Base-by-base conservation (phyloP, 1,140 invertebrate genomes). In the Pogonomyrmex californicus region DNA sequence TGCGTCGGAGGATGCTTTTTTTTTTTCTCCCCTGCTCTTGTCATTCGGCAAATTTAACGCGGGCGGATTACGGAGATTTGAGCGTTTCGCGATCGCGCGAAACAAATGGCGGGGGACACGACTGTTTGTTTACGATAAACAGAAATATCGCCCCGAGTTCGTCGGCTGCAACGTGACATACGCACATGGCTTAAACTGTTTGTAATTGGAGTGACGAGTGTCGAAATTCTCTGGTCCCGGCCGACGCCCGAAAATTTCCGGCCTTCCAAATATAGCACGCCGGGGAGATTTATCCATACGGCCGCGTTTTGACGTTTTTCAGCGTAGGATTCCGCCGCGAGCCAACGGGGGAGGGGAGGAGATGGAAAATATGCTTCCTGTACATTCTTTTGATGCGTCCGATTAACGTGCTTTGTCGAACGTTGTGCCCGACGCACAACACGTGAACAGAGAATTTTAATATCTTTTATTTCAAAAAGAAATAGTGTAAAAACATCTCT, bases 81-180 rank as follows among this genome's bases (percentile, higher is more conserved):
- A 83, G 68, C 68, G 79, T 83, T 83, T 83, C n/a, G 54, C 79
- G 54, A 83, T 83, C 54, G 79, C 41, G 44, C 68, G 54, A 73
- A 83, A 83, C 79, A 83, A 83, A 83, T 75, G 54, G 79, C 79
- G 79, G 33, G 41, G 51, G 9, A 23, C 68, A 47, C 79, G 68
- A 38, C 79, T 83, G 79, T 73, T 83, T 83, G 79, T 83, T 83
- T 83, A 83, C 79, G 79, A 83, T 83, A 83, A 83, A 83, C 79
- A 83, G 54, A 83, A 83, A 83, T 83, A 83, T 83, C 54, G 79
- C 68, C 68, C 41, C 68, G 51, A 75, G 66, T 83, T n/a, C 54
- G 68, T 41, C 68, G 54, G 79, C 68, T 73, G 41, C 36, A 83
- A 47, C 68, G 79, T 60, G 68, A 83, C 68, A 56, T 73, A 68